These are phyloP conservation scores for Tineola bisselliella DNA, from an alignment of 2,888 invertebrate genomes.

Conservation along the genomic window DNA sequence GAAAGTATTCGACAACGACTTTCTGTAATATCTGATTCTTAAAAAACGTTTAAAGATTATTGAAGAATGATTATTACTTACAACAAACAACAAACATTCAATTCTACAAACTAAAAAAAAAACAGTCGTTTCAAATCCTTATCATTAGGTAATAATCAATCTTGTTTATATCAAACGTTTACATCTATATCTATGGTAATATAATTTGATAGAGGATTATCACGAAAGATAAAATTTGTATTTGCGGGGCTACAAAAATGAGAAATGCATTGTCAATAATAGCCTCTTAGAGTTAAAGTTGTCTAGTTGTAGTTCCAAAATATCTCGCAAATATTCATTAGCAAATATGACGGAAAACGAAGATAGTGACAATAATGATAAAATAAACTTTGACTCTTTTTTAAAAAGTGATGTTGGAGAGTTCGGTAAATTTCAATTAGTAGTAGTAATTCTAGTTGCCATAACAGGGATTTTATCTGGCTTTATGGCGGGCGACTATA, in stretches of 20 bases:
- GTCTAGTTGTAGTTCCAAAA: not conserved
- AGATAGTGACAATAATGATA: conserved; percentile 10
- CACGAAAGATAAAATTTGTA: not conserved
- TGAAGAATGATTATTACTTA: too few relatives aligned
- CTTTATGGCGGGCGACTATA: conserved; percentile 50
- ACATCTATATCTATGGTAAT: not conserved
- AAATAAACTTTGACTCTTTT: conserved; percentile 38
- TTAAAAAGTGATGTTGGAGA: conserved; percentile 44
- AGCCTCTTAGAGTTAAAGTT: not conserved
- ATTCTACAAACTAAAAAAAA: too few relatives aligned
- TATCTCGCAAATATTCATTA: not conserved
- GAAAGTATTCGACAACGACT: conserved; percentile 41
- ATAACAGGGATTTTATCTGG: conserved; percentile 41
- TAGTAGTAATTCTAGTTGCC: conserved; percentile 36
- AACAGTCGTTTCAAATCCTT: not conserved
- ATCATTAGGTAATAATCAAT: not conserved
- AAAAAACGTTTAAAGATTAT: not conserved
- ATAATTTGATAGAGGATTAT: conserved; percentile 1
- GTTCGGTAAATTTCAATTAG: conserved; percentile 46
- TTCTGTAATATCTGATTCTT: conserved; percentile 39
- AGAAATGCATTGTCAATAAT: not conserved
- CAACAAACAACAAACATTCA: too few relatives aligned
- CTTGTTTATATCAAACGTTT: not conserved
- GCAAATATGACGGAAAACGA: not conserved
- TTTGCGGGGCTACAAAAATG: not conserved